Conservation (phyloP, 2,888 invertebrate genomes). For the Nymphalis urticae region DNA sequence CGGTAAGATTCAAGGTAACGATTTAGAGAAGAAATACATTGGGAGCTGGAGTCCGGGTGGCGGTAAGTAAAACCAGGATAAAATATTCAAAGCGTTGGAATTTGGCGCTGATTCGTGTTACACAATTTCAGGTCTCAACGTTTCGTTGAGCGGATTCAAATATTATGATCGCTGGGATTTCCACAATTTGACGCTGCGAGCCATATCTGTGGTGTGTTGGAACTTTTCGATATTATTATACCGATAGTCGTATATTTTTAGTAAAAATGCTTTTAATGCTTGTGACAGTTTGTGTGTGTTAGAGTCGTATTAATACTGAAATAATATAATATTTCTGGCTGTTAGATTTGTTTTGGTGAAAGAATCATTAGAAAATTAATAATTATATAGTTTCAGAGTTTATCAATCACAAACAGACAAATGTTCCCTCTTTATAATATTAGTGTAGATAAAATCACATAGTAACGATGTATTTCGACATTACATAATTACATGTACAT, state of each 20-base stretch:
- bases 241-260: conserved; percentile 6
- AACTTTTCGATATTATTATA: conserved; percentile 17
- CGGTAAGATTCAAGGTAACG: conserved; percentile 67
- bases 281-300: no score
- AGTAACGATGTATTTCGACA: no score
- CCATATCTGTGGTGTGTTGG: conserved; percentile 61
- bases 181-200: conserved; percentile 67
- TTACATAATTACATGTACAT: no score
- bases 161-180: conserved; percentile 73
- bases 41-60: conserved; percentile 53
- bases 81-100: conserved; percentile 35
- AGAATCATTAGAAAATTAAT: neutral
- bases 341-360: neutral
- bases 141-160: conserved; percentile 56
- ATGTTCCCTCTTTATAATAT: no score
- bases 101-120: conserved; percentile 35
- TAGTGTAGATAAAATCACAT: no score
- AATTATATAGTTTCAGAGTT: neutral
- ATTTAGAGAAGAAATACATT: conserved; percentile 50
- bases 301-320: no score
- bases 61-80: conserved; percentile 47
- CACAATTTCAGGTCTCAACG: conserved; percentile 54
- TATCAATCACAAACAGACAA: no score
- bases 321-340: neutral
- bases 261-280: neutral